phyloP scores from a whole-genome alignment of 2,888 invertebrate species.

The Agrypnus murinus region DNA sequence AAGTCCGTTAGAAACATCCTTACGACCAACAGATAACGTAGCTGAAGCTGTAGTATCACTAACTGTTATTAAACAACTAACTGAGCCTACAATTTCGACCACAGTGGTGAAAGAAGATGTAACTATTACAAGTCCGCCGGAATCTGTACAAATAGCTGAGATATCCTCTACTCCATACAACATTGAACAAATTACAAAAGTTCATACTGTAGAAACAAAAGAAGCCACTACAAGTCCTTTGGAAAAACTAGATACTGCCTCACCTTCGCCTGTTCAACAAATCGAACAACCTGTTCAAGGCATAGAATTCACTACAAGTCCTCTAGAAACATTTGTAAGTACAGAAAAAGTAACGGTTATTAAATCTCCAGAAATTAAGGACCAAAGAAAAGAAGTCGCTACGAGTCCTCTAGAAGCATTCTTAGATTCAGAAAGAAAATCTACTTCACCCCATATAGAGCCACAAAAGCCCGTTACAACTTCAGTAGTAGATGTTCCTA shows the following conservation, averaged over 20 bases:
- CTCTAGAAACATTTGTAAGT: background rate
- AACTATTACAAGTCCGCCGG: background rate
- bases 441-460: too few species aligned
- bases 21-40: background rate
- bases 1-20: too few species aligned
- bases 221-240: too few species aligned
- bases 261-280: background rate
- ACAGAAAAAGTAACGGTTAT: background rate
- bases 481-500: too few species aligned
- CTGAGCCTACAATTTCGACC: slow-evolving; percentile 28
- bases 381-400: background rate
- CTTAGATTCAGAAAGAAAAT: background rate
- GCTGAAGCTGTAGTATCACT: slow-evolving; percentile 16
- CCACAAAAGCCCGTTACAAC: too few species aligned
- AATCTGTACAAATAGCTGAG: background rate
- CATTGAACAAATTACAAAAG: too few species aligned
- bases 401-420: background rate
- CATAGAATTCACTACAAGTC: background rate
- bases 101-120: background rate
- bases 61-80: slow-evolving; percentile 16
- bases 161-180: too few species aligned
- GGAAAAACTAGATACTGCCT: too few species aligned
- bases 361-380: background rate
- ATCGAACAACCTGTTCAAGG: background rate
- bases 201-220: background rate